Conservation (phyloP, 2,797 vertebrate genomes). For the Brotula barbata region DNA sequence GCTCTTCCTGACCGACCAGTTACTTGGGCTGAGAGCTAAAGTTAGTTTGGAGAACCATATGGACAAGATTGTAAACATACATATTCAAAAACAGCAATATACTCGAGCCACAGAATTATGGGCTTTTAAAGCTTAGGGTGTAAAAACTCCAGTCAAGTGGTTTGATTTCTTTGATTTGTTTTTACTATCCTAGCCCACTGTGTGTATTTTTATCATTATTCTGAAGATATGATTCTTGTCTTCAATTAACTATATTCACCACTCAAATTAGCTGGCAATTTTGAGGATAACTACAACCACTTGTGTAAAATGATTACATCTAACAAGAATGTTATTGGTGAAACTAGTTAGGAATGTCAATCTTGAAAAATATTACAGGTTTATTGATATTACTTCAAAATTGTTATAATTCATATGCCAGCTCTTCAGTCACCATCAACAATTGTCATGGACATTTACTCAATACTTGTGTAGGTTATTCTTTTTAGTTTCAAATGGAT, state of each 20-base stretch:
- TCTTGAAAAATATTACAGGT: too few relatives aligned
- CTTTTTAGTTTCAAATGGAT: constrained; percentile 30
- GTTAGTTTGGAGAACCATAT: constrained; percentile 7
- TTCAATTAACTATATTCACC: not conserved
- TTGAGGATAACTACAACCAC: not conserved
- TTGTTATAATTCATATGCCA: too few relatives aligned
- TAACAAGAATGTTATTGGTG: too few relatives aligned
- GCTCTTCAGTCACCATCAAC: too few relatives aligned
- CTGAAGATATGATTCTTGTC: not conserved
- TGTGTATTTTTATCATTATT: constrained; percentile 3
- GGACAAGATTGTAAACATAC: constrained; percentile 12
- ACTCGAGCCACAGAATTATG: constrained; percentile 20
- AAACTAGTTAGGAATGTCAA: too few relatives aligned
- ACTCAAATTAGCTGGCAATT: not conserved
- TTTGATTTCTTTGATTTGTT: constrained; percentile 6
- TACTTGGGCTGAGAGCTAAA: constrained; percentile 16
- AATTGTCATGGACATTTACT: too few relatives aligned
- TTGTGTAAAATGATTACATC: too few relatives aligned
- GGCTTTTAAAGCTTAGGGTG: constrained; percentile 5
- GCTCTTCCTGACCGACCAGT: constrained; percentile 12
- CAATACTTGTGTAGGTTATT: constrained; percentile 24
- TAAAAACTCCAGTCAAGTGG: constrained; percentile 12
- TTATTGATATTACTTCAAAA: too few relatives aligned
- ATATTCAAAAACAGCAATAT: constrained; percentile 23
- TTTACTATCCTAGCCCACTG: not conserved